Percentiles rank a stretch among this genome's conserved stretches.
These are phyloP conservation scores for Ormyrus labotus DNA, from an alignment of 2,888 invertebrate species.

Conservation along the genomic window DNA sequence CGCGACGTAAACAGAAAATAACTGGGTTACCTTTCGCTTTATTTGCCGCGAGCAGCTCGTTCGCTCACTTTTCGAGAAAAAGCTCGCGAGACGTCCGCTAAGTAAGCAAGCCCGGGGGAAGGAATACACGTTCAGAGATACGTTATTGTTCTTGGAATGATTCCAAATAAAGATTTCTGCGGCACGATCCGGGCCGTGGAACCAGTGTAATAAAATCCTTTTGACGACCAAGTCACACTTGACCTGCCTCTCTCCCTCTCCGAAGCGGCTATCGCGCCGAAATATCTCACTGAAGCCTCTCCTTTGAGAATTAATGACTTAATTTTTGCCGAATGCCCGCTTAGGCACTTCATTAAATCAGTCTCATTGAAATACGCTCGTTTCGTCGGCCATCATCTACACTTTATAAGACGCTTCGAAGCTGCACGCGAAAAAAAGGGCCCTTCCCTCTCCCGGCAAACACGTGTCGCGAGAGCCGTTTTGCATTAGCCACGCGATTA, in stretches of 20 bases:
- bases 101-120: constrained; percentile 52
- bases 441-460: constrained; percentile 44
- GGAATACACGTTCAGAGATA: constrained; percentile 61
- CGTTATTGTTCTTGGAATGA: constrained; percentile 76
- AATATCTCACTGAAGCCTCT: constrained; percentile 50
- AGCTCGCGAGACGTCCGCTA: constrained; percentile 39
- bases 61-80: constrained; percentile 36
- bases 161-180: constrained; percentile 76
- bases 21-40: constrained; percentile 75
- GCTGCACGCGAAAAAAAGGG: constrained; percentile 17
- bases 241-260: constrained; percentile 35
- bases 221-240: constrained; percentile 60
- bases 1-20: constrained; percentile 72
- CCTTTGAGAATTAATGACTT: constrained; percentile 55
- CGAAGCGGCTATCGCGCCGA: constrained; percentile 33
- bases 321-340: constrained; percentile 55
- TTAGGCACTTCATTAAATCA: constrained; percentile 55
- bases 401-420: constrained; percentile 26
- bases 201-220: constrained; percentile 74
- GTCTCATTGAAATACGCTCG: constrained; percentile 45
- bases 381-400: constrained; percentile 32
- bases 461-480: constrained; percentile 60
- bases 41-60: constrained; percentile 63
- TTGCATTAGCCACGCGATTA: constrained; percentile 72
- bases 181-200: constrained; percentile 66